A percentile compares a stretch with the other conserved stretches of the same genome.
Conservation (phyloP, 1,140 invertebrate genomes). For the Penaeus chinensis region DNA sequence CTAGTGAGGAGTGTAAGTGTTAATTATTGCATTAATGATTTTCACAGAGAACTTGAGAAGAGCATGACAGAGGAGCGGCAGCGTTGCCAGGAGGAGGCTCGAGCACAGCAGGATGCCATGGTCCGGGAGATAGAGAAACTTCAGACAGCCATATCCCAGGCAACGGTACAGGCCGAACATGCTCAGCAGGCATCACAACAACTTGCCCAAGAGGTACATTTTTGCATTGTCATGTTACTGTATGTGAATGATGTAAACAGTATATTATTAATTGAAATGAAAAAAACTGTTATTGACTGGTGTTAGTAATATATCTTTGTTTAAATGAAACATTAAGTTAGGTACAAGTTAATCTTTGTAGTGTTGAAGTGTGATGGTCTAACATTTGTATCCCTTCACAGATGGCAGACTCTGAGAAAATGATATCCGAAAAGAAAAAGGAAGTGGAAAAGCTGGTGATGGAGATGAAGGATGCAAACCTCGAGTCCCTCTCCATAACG, state of each 20-base stretch:
- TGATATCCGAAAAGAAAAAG: slow-evolving; percentile 48
- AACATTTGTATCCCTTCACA: background rate
- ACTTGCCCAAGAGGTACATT: slow-evolving; percentile 40
- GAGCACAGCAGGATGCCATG: slow-evolving; percentile 51
- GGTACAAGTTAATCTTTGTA: too few relatives aligned
- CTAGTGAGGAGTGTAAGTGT: too few relatives aligned
- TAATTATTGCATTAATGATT: too few relatives aligned
- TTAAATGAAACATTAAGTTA: too few relatives aligned
- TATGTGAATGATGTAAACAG: background rate
- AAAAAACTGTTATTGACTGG: too few relatives aligned
- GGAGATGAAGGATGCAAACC: slow-evolving; percentile 54
- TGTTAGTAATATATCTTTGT: too few relatives aligned
- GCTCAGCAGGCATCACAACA: slow-evolving; percentile 44
- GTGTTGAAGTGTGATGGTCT: too few relatives aligned
- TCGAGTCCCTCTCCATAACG: slow-evolving; percentile 51
- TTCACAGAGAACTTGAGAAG: slow-evolving; percentile 39
- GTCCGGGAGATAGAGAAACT: slow-evolving; percentile 50
- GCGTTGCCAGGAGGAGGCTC: slow-evolving; percentile 31
- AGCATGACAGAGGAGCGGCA: slow-evolving; percentile 49
- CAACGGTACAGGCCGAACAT: slow-evolving; percentile 47
- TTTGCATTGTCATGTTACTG: too few relatives aligned
- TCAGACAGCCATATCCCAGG: slow-evolving; percentile 48
- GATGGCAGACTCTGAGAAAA: slow-evolving; percentile 53
- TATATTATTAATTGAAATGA: background rate
- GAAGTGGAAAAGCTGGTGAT: slow-evolving; percentile 48